These are phyloP conservation scores for Linepithema humile DNA, from an alignment of 1,140 invertebrate genomes.

Conservation along the genomic window DNA sequence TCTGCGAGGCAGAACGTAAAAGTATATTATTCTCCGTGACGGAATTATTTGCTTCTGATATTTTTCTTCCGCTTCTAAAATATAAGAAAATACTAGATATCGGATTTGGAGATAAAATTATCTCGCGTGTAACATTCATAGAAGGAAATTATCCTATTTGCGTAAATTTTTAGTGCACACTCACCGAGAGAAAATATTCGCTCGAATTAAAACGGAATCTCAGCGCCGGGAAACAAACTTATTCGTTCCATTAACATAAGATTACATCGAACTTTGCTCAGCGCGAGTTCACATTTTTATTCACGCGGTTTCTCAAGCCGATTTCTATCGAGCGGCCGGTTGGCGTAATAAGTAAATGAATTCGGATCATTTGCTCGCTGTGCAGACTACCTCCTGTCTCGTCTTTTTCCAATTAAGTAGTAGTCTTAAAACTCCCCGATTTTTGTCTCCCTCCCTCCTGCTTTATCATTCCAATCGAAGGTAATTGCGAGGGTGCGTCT, in stretches of 20 bases:
- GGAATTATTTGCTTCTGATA: neutral
- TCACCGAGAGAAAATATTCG: neutral
- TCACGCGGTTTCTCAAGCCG: neutral
- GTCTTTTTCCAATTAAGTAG: constrained; percentile 8
- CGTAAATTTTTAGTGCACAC: neutral
- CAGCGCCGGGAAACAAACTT: constrained; percentile 1
- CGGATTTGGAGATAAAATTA: neutral
- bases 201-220: constrained; percentile 27
- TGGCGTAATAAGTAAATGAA: constrained; percentile 3
- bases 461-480: constrained; percentile 3
- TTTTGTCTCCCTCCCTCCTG: neutral
- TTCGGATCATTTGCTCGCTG: constrained; percentile 1
- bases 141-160: neutral
- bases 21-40: neutral
- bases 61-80: neutral
- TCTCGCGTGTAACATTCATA: neutral
- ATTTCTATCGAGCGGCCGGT: neutral
- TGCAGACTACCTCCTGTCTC: neutral
- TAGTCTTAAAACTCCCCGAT: neutral
- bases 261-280: constrained; percentile 1
- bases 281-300: neutral
- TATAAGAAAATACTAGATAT: neutral
- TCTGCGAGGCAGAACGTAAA: no score
- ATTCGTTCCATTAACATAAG: constrained; percentile 33
- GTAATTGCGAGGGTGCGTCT: constrained; percentile 2